These are phyloP conservation scores for Empidonax traillii DNA, from an alignment of 2,113 vertebrate genomes.

Conservation along the genomic window DNA sequence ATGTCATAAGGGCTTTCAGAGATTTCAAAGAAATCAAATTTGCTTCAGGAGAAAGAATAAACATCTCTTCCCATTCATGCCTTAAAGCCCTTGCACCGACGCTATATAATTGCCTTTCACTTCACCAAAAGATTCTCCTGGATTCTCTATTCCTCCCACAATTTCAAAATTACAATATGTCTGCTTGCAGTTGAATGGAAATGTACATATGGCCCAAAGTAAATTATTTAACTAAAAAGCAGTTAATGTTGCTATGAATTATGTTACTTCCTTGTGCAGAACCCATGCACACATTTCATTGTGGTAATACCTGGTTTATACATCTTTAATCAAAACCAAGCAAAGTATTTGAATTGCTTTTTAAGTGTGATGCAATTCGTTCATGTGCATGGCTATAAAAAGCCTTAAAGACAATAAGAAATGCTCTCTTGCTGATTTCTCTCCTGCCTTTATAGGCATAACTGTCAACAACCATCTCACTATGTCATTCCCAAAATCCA, in stretches of 20 bases:
- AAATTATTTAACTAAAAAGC: slow-evolving; percentile 54
- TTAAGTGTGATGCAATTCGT: background rate
- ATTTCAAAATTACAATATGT: slow-evolving; percentile 52
- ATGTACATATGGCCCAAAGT: slow-evolving; percentile 7
- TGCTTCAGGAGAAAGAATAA: slow-evolving; percentile 57
- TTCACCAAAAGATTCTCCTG: slow-evolving; percentile 46
- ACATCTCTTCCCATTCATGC: slow-evolving; percentile 29
- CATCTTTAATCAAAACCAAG: slow-evolving; percentile 34
- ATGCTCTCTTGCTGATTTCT: background rate
- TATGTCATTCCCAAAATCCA: slow-evolving; percentile 30
- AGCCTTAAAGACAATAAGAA: background rate
- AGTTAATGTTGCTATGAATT: background rate
- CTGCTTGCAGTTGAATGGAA: slow-evolving; percentile 19
- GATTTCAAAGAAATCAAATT: slow-evolving; percentile 63
- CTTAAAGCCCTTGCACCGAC: slow-evolving; percentile 16
- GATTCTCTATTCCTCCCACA: slow-evolving; percentile 39
- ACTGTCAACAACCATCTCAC: background rate
- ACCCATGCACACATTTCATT: background rate
- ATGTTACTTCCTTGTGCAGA: background rate
- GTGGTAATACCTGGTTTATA: slow-evolving; percentile 40
- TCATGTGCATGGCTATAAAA: slow-evolving; percentile 19
- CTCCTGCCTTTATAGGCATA: background rate
- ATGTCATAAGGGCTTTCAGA: slow-evolving; percentile 36
- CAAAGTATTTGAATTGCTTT: background rate
- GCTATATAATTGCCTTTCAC: slow-evolving; percentile 55